Evolutionary conservation across 2,113 vertebrate species (phyloP), one percentile per base, ranked within the genome.

Genomic region (Empidonax alnorum): DNA sequence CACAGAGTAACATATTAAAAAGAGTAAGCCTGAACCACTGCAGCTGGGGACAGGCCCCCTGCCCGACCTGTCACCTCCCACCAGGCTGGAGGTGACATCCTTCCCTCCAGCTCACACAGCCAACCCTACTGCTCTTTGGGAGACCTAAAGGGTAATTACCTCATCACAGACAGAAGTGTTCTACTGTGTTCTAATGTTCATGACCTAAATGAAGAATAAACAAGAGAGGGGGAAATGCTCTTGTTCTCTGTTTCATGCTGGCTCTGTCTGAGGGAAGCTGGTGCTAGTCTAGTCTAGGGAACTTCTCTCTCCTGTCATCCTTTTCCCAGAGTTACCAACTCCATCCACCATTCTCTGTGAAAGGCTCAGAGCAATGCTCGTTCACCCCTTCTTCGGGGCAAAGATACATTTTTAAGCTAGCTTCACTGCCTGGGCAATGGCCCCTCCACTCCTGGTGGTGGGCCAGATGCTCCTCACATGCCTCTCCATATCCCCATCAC

Each of bases 321-420:
- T 19, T 53, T 67, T 79, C 19, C 21, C 16, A 1, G n/a, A 6
- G 49, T n/a, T 15, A 30, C 17, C n/a, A n/a, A 6, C 27, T 56
- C 42, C 1, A 1, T n/a, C 35, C 33, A 37, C 10, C 33, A 44
- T 27, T 88, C 39, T 78, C 69, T 44, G 21, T 8, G 16, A 27
- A 84, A 8, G 25, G 27, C 14, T 71, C 30, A 63, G 16, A 89
- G 30, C 2, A 50, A 23, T 3, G 0, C 8, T 59, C 6, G 23
- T 78, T 71, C 42, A 50, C 1, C 21, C 6, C 27, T 31, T 19
- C 56, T 78, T 59, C 1, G 1, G 6, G 25, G 7, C 0, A 2
- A 92, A 71, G 3, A 6, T 24, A 59, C 14, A 22, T 49, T 82
- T 93, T 79, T 3, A 89, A 79, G 50, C 2, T 27, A 82, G 14